Evolutionary conservation across 2,888 invertebrate genomes (phyloP).

Genomic region (Clostera curtula): DNA sequence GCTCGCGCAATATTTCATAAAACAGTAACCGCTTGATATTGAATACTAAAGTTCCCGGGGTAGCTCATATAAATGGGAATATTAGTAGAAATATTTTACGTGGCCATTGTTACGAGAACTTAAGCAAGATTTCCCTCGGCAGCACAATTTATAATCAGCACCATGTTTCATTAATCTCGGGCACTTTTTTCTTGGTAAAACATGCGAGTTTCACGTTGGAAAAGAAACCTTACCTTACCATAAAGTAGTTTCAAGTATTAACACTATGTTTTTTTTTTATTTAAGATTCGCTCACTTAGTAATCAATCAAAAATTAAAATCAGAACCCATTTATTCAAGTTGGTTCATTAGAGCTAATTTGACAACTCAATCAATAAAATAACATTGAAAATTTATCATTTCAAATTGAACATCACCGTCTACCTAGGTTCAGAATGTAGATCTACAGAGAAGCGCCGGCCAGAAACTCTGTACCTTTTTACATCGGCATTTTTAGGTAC

Average conservation of each 20-base stretch:
- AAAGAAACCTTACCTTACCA: too few species aligned
- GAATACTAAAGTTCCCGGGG: conserved; percentile 35
- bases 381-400: too few species aligned
- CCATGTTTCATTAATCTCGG: conserved; percentile 44
- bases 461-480: neutral
- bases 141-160: conserved; percentile 52
- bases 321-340: too few species aligned
- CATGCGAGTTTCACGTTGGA: conserved; percentile 15
- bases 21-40: conserved; percentile 30
- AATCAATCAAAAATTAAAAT: too few species aligned
- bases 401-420: too few species aligned
- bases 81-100: conserved; percentile 49
- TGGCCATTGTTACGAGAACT: conserved; percentile 48
- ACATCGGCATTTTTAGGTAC: too few species aligned
- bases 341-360: too few species aligned
- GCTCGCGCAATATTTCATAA: conserved; percentile 9
- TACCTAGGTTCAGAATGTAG: too few species aligned
- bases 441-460: neutral
- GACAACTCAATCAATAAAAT: too few species aligned
- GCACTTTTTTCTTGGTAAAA: conserved; percentile 33
- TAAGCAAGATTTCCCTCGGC: conserved; percentile 58
- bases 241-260: too few species aligned
- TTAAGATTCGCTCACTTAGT: too few species aligned
- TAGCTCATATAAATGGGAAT: conserved; percentile 39
- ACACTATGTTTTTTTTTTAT: too few species aligned